These are phyloP conservation scores for Cichladusa arquata DNA, from an alignment of 2,113 vertebrate species.

Conservation along the genomic window DNA sequence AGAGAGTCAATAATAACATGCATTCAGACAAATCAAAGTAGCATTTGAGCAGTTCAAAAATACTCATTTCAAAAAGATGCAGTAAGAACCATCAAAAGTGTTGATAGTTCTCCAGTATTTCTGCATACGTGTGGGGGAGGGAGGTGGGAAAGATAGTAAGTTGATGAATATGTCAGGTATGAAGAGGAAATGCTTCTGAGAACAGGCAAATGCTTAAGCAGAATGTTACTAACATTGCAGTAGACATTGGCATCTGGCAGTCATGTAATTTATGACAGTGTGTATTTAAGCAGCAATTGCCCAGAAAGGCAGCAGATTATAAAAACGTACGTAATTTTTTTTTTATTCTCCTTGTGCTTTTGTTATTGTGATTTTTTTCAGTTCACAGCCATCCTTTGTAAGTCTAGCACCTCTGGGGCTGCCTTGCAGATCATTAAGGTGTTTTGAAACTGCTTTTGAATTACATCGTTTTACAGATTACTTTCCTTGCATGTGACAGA, in stretches of 20 bases:
- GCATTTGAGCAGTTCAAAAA: not conserved
- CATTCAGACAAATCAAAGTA: not conserved
- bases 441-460: not conserved
- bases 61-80: not conserved
- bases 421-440: not conserved
- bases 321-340: not conserved
- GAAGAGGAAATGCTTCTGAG: not conserved
- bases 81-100: not conserved
- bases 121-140: not conserved
- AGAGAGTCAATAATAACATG: not conserved
- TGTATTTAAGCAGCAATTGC: slow-evolving; percentile 4
- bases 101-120: not conserved
- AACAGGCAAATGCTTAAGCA: slow-evolving; percentile 6
- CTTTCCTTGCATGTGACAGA: not conserved
- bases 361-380: not conserved
- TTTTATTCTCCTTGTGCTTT: not conserved
- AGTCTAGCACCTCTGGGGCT: not conserved
- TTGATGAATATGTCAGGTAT: not conserved
- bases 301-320: not conserved
- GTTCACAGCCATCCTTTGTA: not conserved
- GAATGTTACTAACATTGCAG: not conserved
- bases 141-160: not conserved
- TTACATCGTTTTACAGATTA: not conserved
- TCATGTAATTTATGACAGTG: not conserved
- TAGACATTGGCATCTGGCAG: not conserved